A percentile compares a stretch with the other conserved stretches of the same genome.
Evolutionary conservation across 2,888 invertebrate species (phyloP).

Genomic region (Drosophila bunnanda): DNA sequence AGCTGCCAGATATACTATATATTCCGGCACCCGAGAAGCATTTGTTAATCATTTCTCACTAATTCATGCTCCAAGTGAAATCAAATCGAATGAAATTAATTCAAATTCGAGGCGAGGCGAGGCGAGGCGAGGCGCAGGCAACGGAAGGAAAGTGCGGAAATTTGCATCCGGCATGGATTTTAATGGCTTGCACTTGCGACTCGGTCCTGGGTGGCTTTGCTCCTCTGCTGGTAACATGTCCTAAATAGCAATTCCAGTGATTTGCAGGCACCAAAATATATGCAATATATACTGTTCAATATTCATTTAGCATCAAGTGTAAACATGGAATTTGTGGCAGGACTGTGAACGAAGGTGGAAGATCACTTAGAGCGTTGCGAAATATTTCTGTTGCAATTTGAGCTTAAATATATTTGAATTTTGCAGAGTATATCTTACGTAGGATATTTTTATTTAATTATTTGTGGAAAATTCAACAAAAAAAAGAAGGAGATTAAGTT

Average conservation of each 20-base stretch:
- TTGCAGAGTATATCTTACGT: neutral
- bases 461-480: neutral
- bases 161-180: constrained; percentile 25
- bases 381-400: neutral
- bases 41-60: constrained; percentile 26
- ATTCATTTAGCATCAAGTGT: constrained; percentile 9
- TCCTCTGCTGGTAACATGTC: neutral
- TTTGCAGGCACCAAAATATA: neutral
- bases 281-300: neutral
- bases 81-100: constrained; percentile 36
- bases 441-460: neutral
- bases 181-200: constrained; percentile 11
- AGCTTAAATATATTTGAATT: neutral
- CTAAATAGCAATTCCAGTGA: neutral
- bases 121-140: neutral
- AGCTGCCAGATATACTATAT: neutral
- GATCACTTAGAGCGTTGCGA: neutral
- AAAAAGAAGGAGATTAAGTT: neutral
- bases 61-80: constrained; percentile 35
- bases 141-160: constrained; percentile 17
- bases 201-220: neutral
- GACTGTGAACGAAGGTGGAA: neutral
- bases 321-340: constrained; percentile 2
- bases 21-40: constrained; percentile 10
- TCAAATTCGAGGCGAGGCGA: neutral